Base-by-base conservation (phyloP, 2,797 vertebrate genomes). In the Melanotaenia nigrans region DNA sequence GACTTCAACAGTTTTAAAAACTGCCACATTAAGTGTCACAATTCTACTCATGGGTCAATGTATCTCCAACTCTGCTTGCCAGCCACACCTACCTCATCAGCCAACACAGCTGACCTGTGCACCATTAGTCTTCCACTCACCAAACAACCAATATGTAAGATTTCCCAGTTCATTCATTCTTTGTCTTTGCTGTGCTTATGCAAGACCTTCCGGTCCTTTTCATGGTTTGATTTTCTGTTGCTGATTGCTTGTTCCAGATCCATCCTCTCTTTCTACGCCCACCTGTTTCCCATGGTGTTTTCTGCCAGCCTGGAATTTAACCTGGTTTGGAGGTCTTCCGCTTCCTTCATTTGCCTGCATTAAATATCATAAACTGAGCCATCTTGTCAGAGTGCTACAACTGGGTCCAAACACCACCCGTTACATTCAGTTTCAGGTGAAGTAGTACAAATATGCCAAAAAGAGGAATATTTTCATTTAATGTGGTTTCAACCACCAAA, bases 381-480 rank as follows among this genome's bases (percentile, higher is more conserved):
- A 49, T n/a, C 47, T 49, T 49, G 20, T 47, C 18, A 16, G 2
- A 8, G 20, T 47, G 45, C 45, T 9, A 20, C 45, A 20, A n/a
- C 6, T 47, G 42, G 18, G 42, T 42, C 40, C 42, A 20, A n/a
- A 47, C 18, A 47, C 42, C 18, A 47, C 42, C 42, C 10, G 18
- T 20, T 47, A 7, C 42, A 7, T 13, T 40, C 0, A 47, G 63
- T 63, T 65, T n/a, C 10, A 14, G 24, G 3, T 22, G 33, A 12
- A 61, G 7, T 30, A 47, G 13, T 55, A 24, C 53, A 61, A 77
- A 38, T 28, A 53, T 35, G 22, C 30, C 63, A 40, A 22, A 30
- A 67, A 68, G 5, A 56, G 40, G 6, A 54, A 62, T 42, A 53
- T 56, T 64, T 74, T 28, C 8, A 22, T 72, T 73, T 45, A 20